phyloP scores from a whole-genome alignment of 2,113 vertebrate species.

The Oncorhynchus gorbuscha region DNA sequence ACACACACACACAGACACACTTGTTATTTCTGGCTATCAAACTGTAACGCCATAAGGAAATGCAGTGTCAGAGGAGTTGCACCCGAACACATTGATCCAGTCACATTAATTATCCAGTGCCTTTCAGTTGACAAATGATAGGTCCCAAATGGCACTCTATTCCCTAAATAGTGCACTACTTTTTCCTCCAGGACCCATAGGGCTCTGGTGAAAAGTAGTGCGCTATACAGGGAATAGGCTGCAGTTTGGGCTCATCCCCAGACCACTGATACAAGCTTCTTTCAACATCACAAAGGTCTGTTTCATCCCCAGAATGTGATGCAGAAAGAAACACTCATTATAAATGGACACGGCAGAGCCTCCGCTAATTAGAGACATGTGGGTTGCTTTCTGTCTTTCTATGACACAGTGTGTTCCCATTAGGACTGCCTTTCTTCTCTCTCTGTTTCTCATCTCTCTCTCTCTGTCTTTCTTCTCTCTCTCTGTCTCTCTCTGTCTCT shows the following conservation, averaged over 20 bases:
- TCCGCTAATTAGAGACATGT: slow-evolving; percentile 23
- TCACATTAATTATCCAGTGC: slow-evolving; percentile 13
- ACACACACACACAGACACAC: not conserved
- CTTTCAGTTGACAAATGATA: not conserved
- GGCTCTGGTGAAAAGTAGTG: too few relatives aligned
- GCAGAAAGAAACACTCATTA: slow-evolving; percentile 4
- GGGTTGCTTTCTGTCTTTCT: not conserved
- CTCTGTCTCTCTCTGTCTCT: not conserved
- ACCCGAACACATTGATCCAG: slow-evolving; percentile 6
- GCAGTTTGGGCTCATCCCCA: too few relatives aligned
- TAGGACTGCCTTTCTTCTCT: slow-evolving; percentile 30
- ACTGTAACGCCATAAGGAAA: not conserved
- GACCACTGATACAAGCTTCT: too few relatives aligned
- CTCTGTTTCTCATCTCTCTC: too few relatives aligned
- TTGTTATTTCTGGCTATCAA: not conserved
- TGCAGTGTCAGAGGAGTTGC: not conserved
- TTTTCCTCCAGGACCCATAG: too few relatives aligned
- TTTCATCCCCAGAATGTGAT: not conserved
- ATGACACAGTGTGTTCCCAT: slow-evolving; percentile 28
- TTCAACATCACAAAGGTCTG: slow-evolving; percentile 16
- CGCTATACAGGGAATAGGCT: too few relatives aligned
- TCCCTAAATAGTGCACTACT: too few relatives aligned
- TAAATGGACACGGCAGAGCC: slow-evolving; percentile 8
- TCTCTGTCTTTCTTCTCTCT: too few relatives aligned
- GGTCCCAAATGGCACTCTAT: not conserved